These are phyloP conservation scores for Acanthococcus lagerstroemiae DNA, from an alignment of 2,888 invertebrate species.

Conservation along the genomic window DNA sequence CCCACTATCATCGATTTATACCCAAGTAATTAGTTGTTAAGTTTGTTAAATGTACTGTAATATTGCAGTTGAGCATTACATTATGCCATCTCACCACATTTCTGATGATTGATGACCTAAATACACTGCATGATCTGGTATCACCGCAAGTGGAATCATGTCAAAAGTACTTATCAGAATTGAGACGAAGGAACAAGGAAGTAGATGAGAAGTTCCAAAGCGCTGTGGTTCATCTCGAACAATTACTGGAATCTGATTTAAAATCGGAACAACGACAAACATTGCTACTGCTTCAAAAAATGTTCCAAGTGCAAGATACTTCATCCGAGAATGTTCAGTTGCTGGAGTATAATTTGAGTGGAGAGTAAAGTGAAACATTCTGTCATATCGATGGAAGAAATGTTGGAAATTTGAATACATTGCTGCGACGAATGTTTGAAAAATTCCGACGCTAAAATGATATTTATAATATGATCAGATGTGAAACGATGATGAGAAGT, in stretches of 20 bases:
- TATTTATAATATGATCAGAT: too few species aligned
- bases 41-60: not conserved
- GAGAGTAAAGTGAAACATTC: too few species aligned
- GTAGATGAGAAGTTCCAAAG: not conserved
- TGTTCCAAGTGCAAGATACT: too few species aligned
- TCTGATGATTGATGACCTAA: not conserved
- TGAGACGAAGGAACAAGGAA: not conserved
- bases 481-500: too few species aligned
- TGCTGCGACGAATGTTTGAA: too few species aligned
- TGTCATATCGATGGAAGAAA: too few species aligned
- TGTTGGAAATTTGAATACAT: too few species aligned
- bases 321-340: too few species aligned
- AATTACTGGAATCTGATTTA: not conserved
- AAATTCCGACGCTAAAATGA: too few species aligned
- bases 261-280: too few species aligned
- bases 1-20: not conserved
- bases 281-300: too few species aligned
- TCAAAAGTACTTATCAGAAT: not conserved
- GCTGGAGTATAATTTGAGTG: too few species aligned
- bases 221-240: not conserved
- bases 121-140: not conserved
- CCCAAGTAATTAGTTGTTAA: not conserved
- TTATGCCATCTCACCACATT: conserved; percentile 8
- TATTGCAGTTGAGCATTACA: conserved; percentile 6
- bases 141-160: not conserved